A percentile compares a stretch with the other conserved stretches of the same genome.
phyloP scores from a whole-genome alignment of 2,797 vertebrate species.

The Phrynocephalus vlangalii region DNA sequence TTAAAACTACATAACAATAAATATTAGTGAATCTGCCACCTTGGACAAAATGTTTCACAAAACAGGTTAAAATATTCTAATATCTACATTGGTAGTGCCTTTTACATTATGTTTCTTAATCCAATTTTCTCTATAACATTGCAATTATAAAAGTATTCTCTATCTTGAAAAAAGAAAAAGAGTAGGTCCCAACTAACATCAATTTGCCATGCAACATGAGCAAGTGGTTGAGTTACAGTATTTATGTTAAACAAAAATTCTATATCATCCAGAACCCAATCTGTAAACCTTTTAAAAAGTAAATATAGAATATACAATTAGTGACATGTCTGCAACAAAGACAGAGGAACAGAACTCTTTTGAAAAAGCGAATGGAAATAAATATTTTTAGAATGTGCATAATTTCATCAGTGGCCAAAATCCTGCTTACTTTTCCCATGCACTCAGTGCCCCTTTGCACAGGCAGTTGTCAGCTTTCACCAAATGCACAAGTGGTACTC shows the following conservation, averaged over 20 bases:
- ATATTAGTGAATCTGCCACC: no score
- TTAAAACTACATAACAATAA: constrained; percentile 4
- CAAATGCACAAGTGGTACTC: no score
- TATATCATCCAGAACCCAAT: background rate
- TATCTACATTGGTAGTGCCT: no score
- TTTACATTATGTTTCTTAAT: background rate
- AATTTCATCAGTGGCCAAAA: background rate
- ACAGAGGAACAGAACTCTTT: background rate
- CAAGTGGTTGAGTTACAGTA: background rate
- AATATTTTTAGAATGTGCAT: background rate
- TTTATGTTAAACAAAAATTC: background rate
- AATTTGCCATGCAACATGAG: background rate
- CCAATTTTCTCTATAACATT: background rate
- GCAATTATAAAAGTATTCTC: background rate
- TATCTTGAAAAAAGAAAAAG: no score
- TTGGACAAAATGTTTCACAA: background rate
- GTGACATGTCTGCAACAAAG: background rate
- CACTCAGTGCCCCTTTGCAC: no score
- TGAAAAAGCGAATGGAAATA: background rate
- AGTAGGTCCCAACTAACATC: background rate
- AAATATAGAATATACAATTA: background rate
- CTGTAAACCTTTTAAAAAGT: background rate
- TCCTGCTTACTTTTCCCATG: no score
- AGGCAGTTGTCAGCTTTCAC: no score
- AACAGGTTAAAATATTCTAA: background rate